phyloP scores from a whole-genome alignment of 1,140 invertebrate species.

The Sminthurinus signatus region DNA sequence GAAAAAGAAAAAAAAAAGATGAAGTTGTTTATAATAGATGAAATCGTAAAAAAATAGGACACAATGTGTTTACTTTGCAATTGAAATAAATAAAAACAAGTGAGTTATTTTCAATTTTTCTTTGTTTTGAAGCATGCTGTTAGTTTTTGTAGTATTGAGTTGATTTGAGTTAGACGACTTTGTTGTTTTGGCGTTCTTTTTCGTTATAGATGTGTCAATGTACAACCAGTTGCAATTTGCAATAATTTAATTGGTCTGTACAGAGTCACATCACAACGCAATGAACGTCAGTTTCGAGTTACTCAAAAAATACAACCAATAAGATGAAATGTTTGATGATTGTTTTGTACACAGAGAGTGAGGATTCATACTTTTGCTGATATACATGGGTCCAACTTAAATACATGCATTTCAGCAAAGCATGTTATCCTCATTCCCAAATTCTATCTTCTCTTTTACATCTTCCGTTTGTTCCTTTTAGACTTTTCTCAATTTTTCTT shows the following conservation, averaged over 20 bases:
- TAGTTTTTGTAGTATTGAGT: not conserved
- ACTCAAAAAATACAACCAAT: not conserved
- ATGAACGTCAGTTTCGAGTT: not conserved
- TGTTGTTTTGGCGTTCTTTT: too few species aligned
- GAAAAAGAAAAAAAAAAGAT: too few species aligned
- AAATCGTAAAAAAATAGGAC: not conserved
- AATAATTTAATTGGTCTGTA: not conserved
- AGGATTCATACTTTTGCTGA: not conserved
- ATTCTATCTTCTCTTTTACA: too few species aligned
- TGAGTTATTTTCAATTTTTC: not conserved
- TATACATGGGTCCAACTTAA: too few species aligned
- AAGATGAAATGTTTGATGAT: not conserved
- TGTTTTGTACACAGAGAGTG: not conserved
- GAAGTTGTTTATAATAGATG: too few species aligned
- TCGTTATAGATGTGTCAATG: constrained; percentile 6
- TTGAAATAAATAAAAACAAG: constrained; percentile 2
- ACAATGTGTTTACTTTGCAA: not conserved
- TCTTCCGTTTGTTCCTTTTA: too few species aligned
- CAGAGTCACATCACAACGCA: constrained; percentile 7
- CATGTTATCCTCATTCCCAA: too few species aligned
- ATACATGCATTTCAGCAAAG: too few species aligned
- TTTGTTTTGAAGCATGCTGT: not conserved
- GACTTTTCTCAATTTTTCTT: too few species aligned
- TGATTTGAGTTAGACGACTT: not conserved
- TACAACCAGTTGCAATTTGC: too few species aligned